Evolutionary conservation across 2,888 invertebrate genomes (phyloP).

Genomic region (Ichneumon xanthorius): DNA sequence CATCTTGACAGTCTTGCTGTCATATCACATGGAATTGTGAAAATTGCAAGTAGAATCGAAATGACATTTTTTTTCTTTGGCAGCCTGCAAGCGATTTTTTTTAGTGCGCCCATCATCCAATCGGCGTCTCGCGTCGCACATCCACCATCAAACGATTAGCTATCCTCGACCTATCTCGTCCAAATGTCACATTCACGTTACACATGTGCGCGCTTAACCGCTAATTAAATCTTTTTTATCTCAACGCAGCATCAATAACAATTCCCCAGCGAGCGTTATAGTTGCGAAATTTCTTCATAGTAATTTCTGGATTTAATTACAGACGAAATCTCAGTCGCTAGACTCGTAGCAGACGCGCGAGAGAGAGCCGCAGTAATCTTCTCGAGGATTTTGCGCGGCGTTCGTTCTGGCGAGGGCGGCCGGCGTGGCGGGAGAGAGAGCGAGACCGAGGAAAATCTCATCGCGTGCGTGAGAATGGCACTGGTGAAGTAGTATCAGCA

Average conservation of each 20-base stretch:
- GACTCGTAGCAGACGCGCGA: neutral
- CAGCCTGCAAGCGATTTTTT: no score
- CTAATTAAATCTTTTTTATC: neutral
- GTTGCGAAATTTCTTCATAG: conserved; percentile 14
- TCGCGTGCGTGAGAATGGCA: conserved; percentile 71
- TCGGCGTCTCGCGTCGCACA: no score
- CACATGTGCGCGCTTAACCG: neutral
- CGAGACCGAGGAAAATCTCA: conserved; percentile 71
- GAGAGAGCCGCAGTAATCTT: conserved; percentile 11
- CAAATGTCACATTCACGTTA: neutral
- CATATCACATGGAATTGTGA: no score
- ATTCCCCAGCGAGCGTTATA: neutral
- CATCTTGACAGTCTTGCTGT: no score
- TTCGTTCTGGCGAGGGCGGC: conserved; percentile 15
- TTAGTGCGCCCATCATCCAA: no score
- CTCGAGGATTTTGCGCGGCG: conserved; percentile 22
- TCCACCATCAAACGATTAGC: no score
- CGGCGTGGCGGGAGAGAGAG: neutral
- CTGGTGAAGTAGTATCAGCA: conserved; percentile 37
- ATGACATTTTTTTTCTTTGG: no score
- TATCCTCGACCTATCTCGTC: neutral
- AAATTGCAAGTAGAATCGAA: no score
- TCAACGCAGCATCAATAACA: neutral
- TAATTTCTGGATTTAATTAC: conserved; percentile 25
- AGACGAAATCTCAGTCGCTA: neutral